Base-by-base conservation (phyloP, 1,140 invertebrate genomes). In the Drosophila seguyi region DNA sequence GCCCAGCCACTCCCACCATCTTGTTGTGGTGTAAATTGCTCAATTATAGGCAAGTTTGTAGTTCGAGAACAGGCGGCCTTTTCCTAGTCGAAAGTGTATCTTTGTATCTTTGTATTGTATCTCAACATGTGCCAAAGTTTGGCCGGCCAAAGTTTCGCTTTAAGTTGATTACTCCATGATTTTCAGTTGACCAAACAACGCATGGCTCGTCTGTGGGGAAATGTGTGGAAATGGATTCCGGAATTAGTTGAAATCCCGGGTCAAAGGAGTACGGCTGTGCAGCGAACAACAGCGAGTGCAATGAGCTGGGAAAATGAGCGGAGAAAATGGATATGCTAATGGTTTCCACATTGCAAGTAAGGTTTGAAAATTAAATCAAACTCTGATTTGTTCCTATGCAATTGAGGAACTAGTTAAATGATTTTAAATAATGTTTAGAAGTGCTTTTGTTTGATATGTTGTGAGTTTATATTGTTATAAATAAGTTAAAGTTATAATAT, bases 11-110 rank as follows among this genome's bases (percentile, higher is more conserved):
- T 39, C 38, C 7, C 31, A 48, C 31, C 39, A 72, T 72, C 69
- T 78, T 80, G 76, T 90, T 80, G 77, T 84, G 84, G 85, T 90
- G 85, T 74, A 84, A 90, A 88, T 84, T 88, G 84, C 85, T 88
- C 84, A 88, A 88, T 88, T 88, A 88, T 90, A 75, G 80, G 68
- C 85, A 79, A 74, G 74, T 65, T 77, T 47, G 41, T 57, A 47
- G n/a, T 31, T 65, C 22, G n/a, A 4, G 20, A 42, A 50, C 25
- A 4, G 2, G 18, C 29, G 18, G 18, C 50, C 50, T n/a, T n/a
- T n/a, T 16, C 29, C 29, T 8, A 10, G 18, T n/a, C n/a, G 18
- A 18, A 13, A 11, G 18, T 60, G 36, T 68, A 68, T 57, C 50
- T 50, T 22, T 59, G 66, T 59, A 68, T 68, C 59, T 34, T 18